Evolutionary conservation across 2,113 vertebrate genomes (phyloP).

Genomic region (Nothocercus nigrocapillus): DNA sequence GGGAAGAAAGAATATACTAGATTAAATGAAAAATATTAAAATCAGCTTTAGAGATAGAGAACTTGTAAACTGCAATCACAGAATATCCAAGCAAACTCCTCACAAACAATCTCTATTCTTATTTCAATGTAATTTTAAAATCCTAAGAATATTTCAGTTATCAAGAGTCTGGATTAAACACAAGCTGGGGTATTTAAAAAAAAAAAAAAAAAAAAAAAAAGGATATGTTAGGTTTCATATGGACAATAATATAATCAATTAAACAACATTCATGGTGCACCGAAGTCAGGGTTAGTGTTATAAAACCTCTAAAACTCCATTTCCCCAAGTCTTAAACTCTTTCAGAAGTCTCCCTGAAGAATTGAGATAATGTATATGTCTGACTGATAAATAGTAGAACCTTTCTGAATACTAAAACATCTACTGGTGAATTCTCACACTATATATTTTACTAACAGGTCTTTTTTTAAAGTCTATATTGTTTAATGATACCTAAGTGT

Average conservation of each 20-base stretch:
- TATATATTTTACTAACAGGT: neutral
- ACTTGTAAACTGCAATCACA: slow-evolving; percentile 22
- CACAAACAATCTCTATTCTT: neutral
- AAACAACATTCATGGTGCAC: neutral
- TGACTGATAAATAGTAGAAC: neutral
- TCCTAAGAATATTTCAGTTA: slow-evolving; percentile 1
- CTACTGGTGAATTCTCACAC: neutral
- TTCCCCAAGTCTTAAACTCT: neutral
- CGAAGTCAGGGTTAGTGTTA: neutral
- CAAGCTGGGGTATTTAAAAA: neutral
- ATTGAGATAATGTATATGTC: neutral
- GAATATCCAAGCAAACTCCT: neutral
- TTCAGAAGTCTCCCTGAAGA: neutral
- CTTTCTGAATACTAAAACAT: neutral
- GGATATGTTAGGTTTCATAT: neutral
- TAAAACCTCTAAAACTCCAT: neutral
- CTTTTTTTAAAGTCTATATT: neutral
- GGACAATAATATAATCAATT: neutral
- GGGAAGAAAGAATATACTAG: slow-evolving; percentile 57
- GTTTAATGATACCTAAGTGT: neutral
- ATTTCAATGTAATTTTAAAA: neutral
- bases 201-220: neutral
- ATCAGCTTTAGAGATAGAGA: slow-evolving; percentile 47
- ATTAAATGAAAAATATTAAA: slow-evolving; percentile 74
- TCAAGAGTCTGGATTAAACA: neutral